These are phyloP conservation scores for Clanis bilineata DNA, from an alignment of 2,888 invertebrate genomes.

Conservation along the genomic window DNA sequence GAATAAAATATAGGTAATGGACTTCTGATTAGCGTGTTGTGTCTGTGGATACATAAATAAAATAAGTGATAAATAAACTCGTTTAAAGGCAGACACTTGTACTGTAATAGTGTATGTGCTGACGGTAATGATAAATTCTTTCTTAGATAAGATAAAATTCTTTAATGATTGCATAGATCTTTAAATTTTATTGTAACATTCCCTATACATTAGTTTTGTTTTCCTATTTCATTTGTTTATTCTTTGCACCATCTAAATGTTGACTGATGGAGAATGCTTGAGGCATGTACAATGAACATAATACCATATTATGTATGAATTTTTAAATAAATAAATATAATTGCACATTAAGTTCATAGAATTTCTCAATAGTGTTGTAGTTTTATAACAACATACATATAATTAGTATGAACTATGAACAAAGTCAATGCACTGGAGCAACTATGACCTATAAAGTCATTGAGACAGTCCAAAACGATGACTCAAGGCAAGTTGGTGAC, in stretches of 20 bases:
- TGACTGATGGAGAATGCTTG: too few relatives aligned
- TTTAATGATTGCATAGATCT: neutral
- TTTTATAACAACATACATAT: too few relatives aligned
- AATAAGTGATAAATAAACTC: conserved; percentile 38
- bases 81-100: conserved; percentile 25
- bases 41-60: conserved; percentile 51
- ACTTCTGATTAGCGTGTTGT: conserved; percentile 66
- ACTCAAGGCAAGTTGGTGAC: neutral
- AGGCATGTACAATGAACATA: too few relatives aligned
- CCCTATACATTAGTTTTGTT: neutral
- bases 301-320: too few relatives aligned
- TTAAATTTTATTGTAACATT: neutral
- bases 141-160: conserved; percentile 2
- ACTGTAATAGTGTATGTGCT: conserved; percentile 26
- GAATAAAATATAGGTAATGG: conserved; percentile 77
- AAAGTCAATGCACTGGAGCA: neutral
- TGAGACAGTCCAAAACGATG: neutral
- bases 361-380: too few relatives aligned
- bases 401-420: too few relatives aligned
- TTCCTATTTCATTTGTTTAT: too few relatives aligned
- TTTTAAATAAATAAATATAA: too few relatives aligned
- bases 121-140: conserved; percentile 43
- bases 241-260: too few relatives aligned
- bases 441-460: neutral
- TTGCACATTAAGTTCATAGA: too few relatives aligned